A percentile compares a stretch with the other conserved stretches of the same genome.
Conservation (phyloP, 2,888 invertebrate species). For the Plagiodera versicolora region DNA sequence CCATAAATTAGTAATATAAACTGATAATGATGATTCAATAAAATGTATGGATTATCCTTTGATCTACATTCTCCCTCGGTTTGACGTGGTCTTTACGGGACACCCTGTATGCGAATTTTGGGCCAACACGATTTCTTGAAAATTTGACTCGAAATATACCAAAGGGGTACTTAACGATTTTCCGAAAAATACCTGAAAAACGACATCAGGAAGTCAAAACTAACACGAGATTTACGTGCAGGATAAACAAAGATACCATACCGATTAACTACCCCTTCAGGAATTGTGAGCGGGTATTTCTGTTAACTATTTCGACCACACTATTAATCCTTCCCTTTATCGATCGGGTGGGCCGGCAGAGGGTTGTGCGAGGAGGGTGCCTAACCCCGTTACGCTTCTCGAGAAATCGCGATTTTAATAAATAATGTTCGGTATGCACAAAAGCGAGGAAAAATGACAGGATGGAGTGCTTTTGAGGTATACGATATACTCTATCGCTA, state of each 20-base stretch:
- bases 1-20: no score
- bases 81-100: no score
- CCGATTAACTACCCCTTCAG: background rate
- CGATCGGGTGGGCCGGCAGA: slow-evolving; percentile 17
- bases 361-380: slow-evolving; percentile 1
- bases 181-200: no score
- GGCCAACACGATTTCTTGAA: no score
- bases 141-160: no score
- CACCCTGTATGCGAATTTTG: no score
- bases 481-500: no score
- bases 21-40: no score
- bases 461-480: background rate
- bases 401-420: slow-evolving; percentile 25
- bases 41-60: no score
- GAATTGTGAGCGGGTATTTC: background rate
- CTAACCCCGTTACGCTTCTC: slow-evolving; percentile 19
- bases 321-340: slow-evolving; percentile 21
- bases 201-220: background rate
- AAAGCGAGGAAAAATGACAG: slow-evolving; percentile 13
- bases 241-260: background rate
- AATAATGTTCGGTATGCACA: slow-evolving; percentile 21
- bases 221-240: background rate
- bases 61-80: no score
- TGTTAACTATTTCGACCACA: background rate
- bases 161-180: no score